phyloP scores from a whole-genome alignment of 2,797 vertebrate genomes.

The Cossypha caffra region DNA sequence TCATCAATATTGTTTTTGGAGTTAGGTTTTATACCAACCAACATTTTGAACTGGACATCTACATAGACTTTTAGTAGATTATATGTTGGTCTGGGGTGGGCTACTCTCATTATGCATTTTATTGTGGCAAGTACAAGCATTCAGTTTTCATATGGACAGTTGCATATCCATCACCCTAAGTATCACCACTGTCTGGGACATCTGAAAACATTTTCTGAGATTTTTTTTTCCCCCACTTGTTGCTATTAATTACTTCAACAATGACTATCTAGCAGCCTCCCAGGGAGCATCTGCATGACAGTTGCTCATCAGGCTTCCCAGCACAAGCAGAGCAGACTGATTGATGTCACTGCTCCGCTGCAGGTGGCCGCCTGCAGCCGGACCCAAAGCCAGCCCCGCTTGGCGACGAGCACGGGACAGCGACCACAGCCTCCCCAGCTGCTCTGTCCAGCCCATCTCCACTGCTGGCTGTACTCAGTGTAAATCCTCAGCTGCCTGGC shows the following conservation, averaged over 20 bases:
- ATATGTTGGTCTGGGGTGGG: background rate
- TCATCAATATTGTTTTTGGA: background rate
- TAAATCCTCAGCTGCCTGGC: background rate
- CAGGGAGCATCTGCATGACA: background rate
- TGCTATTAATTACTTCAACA: slow-evolving; percentile 41
- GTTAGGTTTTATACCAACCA: background rate
- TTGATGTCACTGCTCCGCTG: background rate
- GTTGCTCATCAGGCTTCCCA: background rate
- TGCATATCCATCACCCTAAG: background rate
- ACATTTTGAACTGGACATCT: background rate
- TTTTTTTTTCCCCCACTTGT: background rate
- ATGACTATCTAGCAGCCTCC: background rate
- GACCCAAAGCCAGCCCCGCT: background rate
- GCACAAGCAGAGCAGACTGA: background rate
- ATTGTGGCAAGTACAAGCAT: background rate
- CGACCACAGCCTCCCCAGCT: accelerated
- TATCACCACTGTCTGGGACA: background rate
- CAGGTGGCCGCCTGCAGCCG: background rate
- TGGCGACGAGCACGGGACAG: accelerated
- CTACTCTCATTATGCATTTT: background rate
- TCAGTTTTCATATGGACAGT: background rate
- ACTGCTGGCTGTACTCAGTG: accelerated
- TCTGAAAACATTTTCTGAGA: background rate
- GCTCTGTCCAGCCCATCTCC: accelerated
- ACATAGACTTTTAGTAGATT: background rate